Evolutionary conservation across 2,888 invertebrate species (phyloP), one percentile per base, ranked within the genome.

Genomic region (Argynnis bischoffii): DNA sequence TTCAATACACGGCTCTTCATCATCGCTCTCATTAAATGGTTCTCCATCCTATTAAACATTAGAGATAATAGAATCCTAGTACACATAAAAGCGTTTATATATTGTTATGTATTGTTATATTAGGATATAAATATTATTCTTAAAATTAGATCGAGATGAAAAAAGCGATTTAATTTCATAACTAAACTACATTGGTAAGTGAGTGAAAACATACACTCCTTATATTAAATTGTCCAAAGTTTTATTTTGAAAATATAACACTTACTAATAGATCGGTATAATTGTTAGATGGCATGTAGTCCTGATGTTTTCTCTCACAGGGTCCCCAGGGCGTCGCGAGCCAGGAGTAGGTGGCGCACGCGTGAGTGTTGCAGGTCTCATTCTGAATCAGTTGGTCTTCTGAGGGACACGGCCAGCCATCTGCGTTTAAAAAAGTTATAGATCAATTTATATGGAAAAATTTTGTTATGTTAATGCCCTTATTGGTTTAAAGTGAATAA

Each of bases 321-420:
- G 93, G 90, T 50, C 94, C 93, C 94, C 94, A 94, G 0, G 94
- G 94, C 0, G 94, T 89, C 3, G 94, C 90, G 15, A 94, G 87
- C 94, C 94, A 94, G 56, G 94, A 93, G 85, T 94, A 94, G 0
- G 94, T 93, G 35, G 93, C 92, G 75, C 94, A 94, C 0, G 93
- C 93, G 74, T 94, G 94, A 0, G 87, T 88, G 79, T 94, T 94
- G 79, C 94, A 94, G 0, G 93, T 88, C 74, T 94, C 94, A 72
- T 92, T 93, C 78, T 94, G 94, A 2, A 91, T 69, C 66, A 94
- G 82, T 74, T 93, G 93, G 64, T 93, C 93, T 73, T 93, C 91
- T 1, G 91, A 78, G 0, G 94, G 94, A 72, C 94, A 94, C 0
- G 92, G 89, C 84, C 93, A 94, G 18, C 94, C 94, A 46, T 92